Percentiles rank a stretch among this genome's conserved stretches.
These are phyloP conservation scores for Scolopax mira DNA, from an alignment of 2,113 vertebrate genomes.

Conservation along the genomic window DNA sequence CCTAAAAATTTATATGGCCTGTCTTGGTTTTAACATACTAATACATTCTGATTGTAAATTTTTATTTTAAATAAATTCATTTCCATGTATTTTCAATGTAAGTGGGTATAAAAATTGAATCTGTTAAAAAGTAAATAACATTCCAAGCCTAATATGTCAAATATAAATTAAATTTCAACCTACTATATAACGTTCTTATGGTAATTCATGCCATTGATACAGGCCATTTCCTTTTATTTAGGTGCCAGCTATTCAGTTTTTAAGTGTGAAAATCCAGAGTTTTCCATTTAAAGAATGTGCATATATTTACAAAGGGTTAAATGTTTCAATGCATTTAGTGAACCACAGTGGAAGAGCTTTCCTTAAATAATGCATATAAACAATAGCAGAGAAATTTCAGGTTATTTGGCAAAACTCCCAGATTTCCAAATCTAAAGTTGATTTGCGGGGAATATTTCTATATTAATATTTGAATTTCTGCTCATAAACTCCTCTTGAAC, in stretches of 20 bases:
- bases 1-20: not conserved
- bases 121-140: not conserved
- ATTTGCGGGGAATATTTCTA: not conserved
- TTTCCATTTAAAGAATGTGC: not conserved
- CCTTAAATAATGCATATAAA: not conserved
- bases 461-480: not conserved
- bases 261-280: not conserved
- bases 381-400: not conserved
- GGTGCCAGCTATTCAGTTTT: not conserved
- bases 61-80: not conserved
- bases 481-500: not conserved
- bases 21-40: conserved; percentile 5
- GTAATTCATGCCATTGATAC: not conserved
- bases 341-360: not conserved
- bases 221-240: not conserved
- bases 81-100: not conserved
- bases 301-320: not conserved
- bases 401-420: not conserved
- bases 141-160: not conserved
- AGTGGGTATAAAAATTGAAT: not conserved
- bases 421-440: not conserved
- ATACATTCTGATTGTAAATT: not conserved
- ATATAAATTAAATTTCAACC: not conserved
- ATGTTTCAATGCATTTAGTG: not conserved
- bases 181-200: not conserved